Evolutionary conservation across 2,888 invertebrate species (phyloP), one percentile per base, ranked within the genome.

Genomic region (Podotricha telesiphe): DNA sequence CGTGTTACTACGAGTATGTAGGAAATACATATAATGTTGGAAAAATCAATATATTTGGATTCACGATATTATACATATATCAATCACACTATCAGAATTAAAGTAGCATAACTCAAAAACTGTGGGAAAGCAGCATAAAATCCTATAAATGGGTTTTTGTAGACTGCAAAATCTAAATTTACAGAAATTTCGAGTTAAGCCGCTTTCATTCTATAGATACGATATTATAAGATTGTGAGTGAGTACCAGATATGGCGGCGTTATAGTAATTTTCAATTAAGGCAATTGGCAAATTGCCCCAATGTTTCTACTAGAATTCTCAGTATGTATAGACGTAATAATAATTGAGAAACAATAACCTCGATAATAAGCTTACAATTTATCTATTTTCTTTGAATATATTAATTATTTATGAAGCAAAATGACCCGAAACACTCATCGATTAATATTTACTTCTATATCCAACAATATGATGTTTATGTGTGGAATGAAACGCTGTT

Each of bases 1-100:
- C 74, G 73, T 75, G 76, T 82, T 78, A 65, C 65, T 65, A n/a
- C n/a, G n/a, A n/a, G n/a, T n/a, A 65, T 47, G 40, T 47, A 65
- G 78, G 69, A 79, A 76, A 75, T 47, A 53, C 34, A 55, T 42
- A 47, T 51, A 37, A 28, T 45, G 45, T 28, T 50, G 42, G 19
- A 19, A 50, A 58, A 40, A 17, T n/a, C n/a, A 20, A 20, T 20
- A 65, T 55, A 19, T 65, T 55, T 55, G 34, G 34, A 65, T 47
- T 20, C 22, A n/a, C 40, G 58, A 64, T 53, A 53, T 48, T 40
- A 22, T 2, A 40, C 7, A 15, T n/a, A n/a, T n/a, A n/a, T n/a
- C n/a, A n/a, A n/a, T n/a, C 15, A 28, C n/a, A 5, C 10, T 17
- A 0, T 2, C n/a, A 53, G 4, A n/a, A 34, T 5, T 1, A 55